Percentiles rank a stretch among this genome's conserved stretches.
Evolutionary conservation across 2,113 vertebrate species (phyloP).

Genomic region (Platichthys stellatus): DNA sequence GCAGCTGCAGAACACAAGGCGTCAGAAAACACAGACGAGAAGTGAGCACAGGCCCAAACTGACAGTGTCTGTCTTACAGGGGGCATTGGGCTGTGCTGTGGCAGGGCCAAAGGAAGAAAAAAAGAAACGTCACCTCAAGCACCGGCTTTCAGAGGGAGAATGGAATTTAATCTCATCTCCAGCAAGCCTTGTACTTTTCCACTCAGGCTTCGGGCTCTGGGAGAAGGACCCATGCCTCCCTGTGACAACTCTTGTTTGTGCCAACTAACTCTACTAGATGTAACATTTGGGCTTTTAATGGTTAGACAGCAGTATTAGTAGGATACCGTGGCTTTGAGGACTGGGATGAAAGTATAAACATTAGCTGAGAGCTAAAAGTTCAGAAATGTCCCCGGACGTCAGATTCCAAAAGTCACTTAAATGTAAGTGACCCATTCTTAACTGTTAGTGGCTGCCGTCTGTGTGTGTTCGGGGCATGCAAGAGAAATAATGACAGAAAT

Average conservation of each 20-base stretch:
- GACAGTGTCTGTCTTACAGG: conserved; percentile 32
- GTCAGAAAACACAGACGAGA: conserved; percentile 45
- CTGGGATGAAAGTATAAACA: neutral
- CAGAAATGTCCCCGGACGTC: conserved; percentile 21
- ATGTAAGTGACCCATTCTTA: neutral
- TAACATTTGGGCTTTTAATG: conserved; percentile 3
- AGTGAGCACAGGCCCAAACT: conserved; percentile 20
- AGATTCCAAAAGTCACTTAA: conserved; percentile 38
- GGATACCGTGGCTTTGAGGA: conserved; percentile 5
- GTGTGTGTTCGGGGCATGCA: conserved; percentile 10
- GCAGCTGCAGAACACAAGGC: conserved; percentile 59
- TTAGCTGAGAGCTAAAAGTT: too few relatives aligned
- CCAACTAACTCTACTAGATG: conserved; percentile 11
- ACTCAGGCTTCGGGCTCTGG: conserved; percentile 51
- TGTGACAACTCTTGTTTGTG: conserved; percentile 55
- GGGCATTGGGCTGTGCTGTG: conserved; percentile 40
- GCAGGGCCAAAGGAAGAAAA: conserved; percentile 54
- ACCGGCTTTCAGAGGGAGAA: conserved; percentile 62
- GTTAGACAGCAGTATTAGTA: conserved; percentile 22
- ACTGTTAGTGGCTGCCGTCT: neutral
- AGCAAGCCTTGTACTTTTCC: conserved; percentile 79
- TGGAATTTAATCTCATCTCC: conserved; percentile 83
- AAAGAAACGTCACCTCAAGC: conserved; percentile 57
- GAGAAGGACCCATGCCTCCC: conserved; percentile 45
- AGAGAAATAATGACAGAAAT: conserved; percentile 29